Conservation (phyloP, 2,113 vertebrate genomes). For the Ceratotherium simum region DNA sequence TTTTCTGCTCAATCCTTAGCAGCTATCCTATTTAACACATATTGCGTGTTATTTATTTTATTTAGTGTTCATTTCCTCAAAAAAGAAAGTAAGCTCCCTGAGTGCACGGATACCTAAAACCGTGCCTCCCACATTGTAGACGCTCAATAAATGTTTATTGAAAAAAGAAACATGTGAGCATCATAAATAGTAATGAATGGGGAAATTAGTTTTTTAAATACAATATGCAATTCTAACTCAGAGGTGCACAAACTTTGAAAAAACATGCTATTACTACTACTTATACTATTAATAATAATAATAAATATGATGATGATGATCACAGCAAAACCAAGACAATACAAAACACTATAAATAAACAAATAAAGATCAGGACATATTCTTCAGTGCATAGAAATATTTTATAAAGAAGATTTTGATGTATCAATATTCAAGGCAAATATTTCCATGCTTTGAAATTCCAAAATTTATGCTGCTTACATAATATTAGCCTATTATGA, state of each 20-base stretch:
- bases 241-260: background rate
- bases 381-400: background rate
- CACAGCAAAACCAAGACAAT: background rate
- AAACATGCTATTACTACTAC: background rate
- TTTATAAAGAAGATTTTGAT: background rate
- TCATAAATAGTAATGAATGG: background rate
- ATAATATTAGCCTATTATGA: background rate
- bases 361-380: background rate
- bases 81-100: background rate
- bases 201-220: background rate
- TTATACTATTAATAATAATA: background rate
- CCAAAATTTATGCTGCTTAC: background rate
- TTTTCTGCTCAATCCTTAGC: background rate
- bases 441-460: background rate
- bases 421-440: background rate
- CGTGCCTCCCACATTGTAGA: accelerated
- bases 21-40: background rate
- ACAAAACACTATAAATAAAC: background rate
- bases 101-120: background rate
- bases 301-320: background rate
- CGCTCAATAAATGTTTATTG: background rate
- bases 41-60: background rate
- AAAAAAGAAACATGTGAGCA: background rate
- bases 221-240: background rate
- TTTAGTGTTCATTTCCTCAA: background rate